phyloP scores from a whole-genome alignment of 1,140 invertebrate genomes.

The Drosophila punjabiensis region DNA sequence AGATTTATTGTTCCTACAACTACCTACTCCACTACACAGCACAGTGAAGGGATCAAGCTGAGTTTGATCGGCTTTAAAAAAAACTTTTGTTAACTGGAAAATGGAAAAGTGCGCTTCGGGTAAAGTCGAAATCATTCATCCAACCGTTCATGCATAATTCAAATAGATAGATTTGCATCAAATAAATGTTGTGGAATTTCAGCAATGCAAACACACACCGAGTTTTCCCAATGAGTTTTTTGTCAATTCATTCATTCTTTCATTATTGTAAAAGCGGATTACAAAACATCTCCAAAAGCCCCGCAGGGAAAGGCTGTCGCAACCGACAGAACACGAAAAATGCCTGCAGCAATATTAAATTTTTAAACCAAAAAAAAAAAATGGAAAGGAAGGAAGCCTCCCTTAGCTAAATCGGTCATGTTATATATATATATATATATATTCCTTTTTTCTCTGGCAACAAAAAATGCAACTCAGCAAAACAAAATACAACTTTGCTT shows the following conservation, averaged over 20 bases:
- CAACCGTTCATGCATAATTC: conserved; percentile 58
- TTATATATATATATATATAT: conserved; percentile 29
- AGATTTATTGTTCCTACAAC: conserved; percentile 66
- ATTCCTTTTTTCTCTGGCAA: conserved; percentile 27
- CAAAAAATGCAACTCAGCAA: conserved; percentile 75
- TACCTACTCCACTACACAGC: background rate
- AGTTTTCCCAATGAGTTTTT: conserved; percentile 27
- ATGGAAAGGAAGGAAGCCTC: conserved; percentile 18
- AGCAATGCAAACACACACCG: conserved; percentile 19
- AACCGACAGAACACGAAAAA: conserved; percentile 47
- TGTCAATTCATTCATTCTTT: conserved; percentile 43
- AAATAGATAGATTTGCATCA: conserved; percentile 41
- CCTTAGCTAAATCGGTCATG: conserved; percentile 49
- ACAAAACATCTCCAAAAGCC: conserved; percentile 58
- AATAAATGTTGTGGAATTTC: conserved; percentile 28
- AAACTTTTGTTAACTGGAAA: conserved; percentile 16
- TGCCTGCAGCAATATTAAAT: conserved; percentile 68
- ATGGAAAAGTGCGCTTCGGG: conserved; percentile 18
- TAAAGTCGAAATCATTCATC: conserved; percentile 10
- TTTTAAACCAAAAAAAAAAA: conserved; percentile 51
- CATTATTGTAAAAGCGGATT: conserved; percentile 81
- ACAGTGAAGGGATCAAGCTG: conserved; percentile 2
- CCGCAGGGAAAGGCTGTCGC: conserved; percentile 36
- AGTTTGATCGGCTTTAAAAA: conserved; percentile 35
- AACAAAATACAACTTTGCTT: conserved; percentile 63